Base-by-base conservation (phyloP, 2,888 invertebrate genomes). In the Balanococcus diminutus region DNA sequence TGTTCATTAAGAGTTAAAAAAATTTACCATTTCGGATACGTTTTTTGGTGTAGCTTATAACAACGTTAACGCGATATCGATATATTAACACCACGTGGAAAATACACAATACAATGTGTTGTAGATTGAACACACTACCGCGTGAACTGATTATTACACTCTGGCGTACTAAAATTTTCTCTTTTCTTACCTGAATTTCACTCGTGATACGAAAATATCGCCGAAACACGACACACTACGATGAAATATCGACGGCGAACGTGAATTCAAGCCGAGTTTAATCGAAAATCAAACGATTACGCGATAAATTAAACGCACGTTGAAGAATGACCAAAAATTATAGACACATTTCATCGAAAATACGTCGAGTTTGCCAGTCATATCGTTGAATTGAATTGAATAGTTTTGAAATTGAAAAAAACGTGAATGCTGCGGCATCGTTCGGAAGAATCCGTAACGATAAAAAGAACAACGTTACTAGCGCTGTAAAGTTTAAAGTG, bases 391-490 rank as follows among this genome's bases (percentile, higher is more conserved):
- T 9, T 2, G 2, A 42, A 11, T 6, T 9, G 14, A 42, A 42
- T 42, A 11, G 8, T 9, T 42, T 6, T 1, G 42, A 36, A 61
- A 22, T 31, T 19, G 2, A 67, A 67, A 61, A 61, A 75, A 36
- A n/a, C 32, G 16, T 75, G 32, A 32, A 75, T n/a, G 9, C 75
- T 19, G 32, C 75, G 75, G 75, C 75, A 75, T 75, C 75, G 32
- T 28, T 32, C 75, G 75, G 75, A 75, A 75, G 31, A 75, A 75
- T 32, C 75, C 75, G 75, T 75, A 75, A 75, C 75, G 32, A 75
- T 75, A 36, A 75, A 75, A 56, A n/a, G 61, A 28, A 28, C 28
- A 67, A 25, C 28, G 28, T 11, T 5, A 36, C 32, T 75, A 75
- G 75, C 75, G 75, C 75, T 32, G 28, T 6, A n/a, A 25, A n/a